These are phyloP conservation scores for Drosophila maculinotata DNA, from an alignment of 2,888 invertebrate species.

Conservation along the genomic window DNA sequence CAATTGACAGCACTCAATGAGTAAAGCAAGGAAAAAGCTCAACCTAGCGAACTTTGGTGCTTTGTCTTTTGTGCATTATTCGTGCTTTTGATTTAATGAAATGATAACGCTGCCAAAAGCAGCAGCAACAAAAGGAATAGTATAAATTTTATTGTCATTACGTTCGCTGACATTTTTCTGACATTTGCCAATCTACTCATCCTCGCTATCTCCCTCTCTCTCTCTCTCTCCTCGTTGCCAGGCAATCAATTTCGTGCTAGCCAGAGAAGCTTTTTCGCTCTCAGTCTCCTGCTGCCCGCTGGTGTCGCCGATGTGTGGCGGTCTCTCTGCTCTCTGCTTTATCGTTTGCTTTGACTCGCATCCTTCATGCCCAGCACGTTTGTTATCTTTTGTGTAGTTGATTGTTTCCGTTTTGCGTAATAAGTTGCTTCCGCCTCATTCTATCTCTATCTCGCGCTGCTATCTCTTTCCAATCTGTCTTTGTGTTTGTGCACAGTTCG, in stretches of 20 bases:
- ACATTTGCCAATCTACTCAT: slow-evolving; percentile 31
- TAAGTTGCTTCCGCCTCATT: slow-evolving; percentile 58
- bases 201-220: slow-evolving; percentile 2
- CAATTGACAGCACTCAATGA: slow-evolving; percentile 64
- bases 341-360: slow-evolving; percentile 37
- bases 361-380: slow-evolving; percentile 65
- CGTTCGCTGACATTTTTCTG: slow-evolving; percentile 48
- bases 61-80: slow-evolving; percentile 55
- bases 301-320: slow-evolving; percentile 29
- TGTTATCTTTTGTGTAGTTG: slow-evolving; percentile 73
- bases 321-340: slow-evolving; percentile 23
- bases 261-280: background rate
- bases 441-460: slow-evolving; percentile 19
- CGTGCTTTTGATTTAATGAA: slow-evolving; percentile 71
- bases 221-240: slow-evolving; percentile 7
- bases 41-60: slow-evolving; percentile 40
- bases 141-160: slow-evolving; percentile 68
- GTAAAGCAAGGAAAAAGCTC: slow-evolving; percentile 18
- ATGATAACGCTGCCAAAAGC: slow-evolving; percentile 59
- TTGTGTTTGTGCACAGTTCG: slow-evolving; percentile 58
- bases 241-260: slow-evolving; percentile 68
- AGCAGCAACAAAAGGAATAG: slow-evolving; percentile 26
- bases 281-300: slow-evolving; percentile 5
- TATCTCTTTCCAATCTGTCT: slow-evolving; percentile 33
- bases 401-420: slow-evolving; percentile 73